Conservation (phyloP, 2,888 invertebrate genomes). For the Rhopalosiphum nymphaeae region DNA sequence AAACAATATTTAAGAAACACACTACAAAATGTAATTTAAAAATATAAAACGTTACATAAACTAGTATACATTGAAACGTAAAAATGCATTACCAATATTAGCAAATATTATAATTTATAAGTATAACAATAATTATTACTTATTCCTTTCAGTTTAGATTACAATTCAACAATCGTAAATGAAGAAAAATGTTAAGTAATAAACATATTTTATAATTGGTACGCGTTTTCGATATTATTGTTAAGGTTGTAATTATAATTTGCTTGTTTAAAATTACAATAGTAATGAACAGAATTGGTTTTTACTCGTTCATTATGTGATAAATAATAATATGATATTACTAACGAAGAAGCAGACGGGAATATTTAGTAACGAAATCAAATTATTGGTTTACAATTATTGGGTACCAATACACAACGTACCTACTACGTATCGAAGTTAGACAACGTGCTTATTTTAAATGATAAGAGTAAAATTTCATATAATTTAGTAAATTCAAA, state of each 20-base stretch:
- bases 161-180: slow-evolving; percentile 24
- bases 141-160: background rate
- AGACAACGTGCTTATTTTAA: background rate
- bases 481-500: background rate
- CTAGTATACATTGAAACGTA: slow-evolving; percentile 57
- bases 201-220: background rate
- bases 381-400: slow-evolving; percentile 10
- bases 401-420: background rate
- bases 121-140: slow-evolving; percentile 38
- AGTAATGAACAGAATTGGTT: background rate
- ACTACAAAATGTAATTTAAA: slow-evolving; percentile 58
- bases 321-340: background rate
- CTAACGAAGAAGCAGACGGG: background rate
- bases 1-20: slow-evolving; percentile 58
- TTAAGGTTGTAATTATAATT: background rate
- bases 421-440: background rate
- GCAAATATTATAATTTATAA: slow-evolving; percentile 10
- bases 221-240: background rate
- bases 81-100: slow-evolving; percentile 46
- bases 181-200: background rate
- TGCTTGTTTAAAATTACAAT: background rate
- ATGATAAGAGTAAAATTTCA: background rate
- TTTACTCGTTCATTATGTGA: background rate
- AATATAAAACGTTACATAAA: slow-evolving; percentile 60
- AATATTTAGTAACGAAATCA: background rate